phyloP scores from a whole-genome alignment of 2,797 vertebrate genomes.

The Cyprinella venusta region DNA sequence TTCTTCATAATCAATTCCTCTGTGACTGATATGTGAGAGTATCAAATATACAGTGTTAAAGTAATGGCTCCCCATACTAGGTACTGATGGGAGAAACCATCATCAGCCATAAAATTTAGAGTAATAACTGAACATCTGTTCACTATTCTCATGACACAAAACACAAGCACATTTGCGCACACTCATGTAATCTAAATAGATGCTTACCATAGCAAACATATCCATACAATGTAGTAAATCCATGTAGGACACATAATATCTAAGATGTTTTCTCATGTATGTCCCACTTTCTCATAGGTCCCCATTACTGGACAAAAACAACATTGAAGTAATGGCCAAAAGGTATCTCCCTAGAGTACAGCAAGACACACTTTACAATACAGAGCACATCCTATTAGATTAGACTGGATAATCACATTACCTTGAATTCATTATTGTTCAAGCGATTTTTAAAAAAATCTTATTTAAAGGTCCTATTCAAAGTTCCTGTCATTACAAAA shows the following conservation, averaged over 20 bases:
- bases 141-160: constrained; percentile 48
- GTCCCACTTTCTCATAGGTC: constrained; percentile 44
- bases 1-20: constrained; percentile 41
- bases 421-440: constrained; percentile 58
- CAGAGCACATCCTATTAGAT: constrained; percentile 62
- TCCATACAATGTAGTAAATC: neutral
- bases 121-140: constrained; percentile 61
- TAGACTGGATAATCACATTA: constrained; percentile 62
- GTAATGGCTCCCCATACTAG: constrained; percentile 39
- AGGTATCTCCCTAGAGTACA: constrained; percentile 42
- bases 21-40: constrained; percentile 39
- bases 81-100: constrained; percentile 40
- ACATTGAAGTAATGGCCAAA: constrained; percentile 50
- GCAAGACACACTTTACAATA: constrained; percentile 53
- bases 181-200: constrained; percentile 8
- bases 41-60: constrained; percentile 45
- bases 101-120: constrained; percentile 49
- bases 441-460: constrained; percentile 57
- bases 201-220: constrained; percentile 9
- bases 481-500: constrained; percentile 44
- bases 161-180: constrained; percentile 42
- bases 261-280: constrained; percentile 50
- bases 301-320: constrained; percentile 41
- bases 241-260: neutral
- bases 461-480: constrained; percentile 53